Evolutionary conservation across 2,797 vertebrate species (phyloP).

Genomic region (Hapalemur alaotrensis): DNA sequence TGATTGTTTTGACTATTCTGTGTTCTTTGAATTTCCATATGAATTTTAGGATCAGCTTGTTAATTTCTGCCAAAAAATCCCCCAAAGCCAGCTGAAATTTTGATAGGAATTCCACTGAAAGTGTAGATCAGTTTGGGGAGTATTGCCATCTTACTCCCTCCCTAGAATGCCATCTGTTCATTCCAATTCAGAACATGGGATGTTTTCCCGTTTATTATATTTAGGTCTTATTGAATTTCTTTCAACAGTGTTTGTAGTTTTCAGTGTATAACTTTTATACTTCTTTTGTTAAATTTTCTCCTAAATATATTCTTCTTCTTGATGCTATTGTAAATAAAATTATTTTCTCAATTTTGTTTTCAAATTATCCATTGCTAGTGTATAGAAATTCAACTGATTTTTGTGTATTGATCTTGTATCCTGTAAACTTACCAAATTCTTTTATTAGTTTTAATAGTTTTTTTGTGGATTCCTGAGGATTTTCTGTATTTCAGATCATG

Average conservation of each 20-base stretch:
- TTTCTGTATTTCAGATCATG: neutral
- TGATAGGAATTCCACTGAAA: neutral
- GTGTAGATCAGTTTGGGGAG: neutral
- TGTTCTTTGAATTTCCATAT: neutral
- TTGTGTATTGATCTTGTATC: slow-evolving; percentile 11
- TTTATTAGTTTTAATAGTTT: neutral
- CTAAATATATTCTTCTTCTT: neutral
- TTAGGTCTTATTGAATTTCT: slow-evolving; percentile 28
- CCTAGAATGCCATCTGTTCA: neutral
- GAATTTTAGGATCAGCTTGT: slow-evolving; percentile 10
- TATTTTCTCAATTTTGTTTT: slow-evolving; percentile 19
- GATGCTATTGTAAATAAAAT: neutral
- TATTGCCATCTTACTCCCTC: neutral
- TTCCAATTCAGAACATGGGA: neutral
- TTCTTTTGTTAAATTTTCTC: slow-evolving; percentile 19
- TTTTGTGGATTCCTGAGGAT: neutral
- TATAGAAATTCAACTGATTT: slow-evolving; percentile 1
- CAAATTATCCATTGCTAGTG: neutral
- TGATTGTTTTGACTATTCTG: neutral
- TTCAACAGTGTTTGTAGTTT: neutral
- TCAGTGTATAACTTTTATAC: neutral
- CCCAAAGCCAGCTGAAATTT: neutral
- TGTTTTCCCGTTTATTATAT: neutral
- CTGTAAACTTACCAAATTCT: neutral
- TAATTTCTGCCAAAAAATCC: neutral